Conservation (phyloP, 2,113 vertebrate species). For the Epinephelus moara region DNA sequence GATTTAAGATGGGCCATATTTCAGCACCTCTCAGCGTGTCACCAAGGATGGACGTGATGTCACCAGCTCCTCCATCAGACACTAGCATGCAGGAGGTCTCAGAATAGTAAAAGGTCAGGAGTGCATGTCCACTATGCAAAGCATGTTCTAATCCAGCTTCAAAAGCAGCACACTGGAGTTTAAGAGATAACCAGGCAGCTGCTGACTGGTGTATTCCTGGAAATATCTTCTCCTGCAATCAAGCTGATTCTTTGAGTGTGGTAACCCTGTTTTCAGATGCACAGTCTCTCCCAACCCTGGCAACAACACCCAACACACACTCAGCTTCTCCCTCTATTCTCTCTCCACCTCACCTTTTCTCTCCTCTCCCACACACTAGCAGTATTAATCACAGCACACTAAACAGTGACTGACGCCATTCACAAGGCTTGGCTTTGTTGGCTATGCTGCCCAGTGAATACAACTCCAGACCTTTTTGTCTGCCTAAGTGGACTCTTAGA, state of each 20-base stretch:
- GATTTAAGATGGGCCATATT: constrained; percentile 49
- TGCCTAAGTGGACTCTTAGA: constrained; percentile 90
- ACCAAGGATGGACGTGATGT: constrained; percentile 50
- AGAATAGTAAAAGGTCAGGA: constrained; percentile 74
- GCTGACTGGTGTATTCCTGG: constrained; percentile 33
- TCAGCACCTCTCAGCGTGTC: constrained; percentile 58
- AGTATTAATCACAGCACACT: constrained; percentile 91
- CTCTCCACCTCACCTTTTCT: constrained; percentile 61
- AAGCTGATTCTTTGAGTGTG: constrained; percentile 5
- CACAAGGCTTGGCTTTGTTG: constrained; percentile 85
- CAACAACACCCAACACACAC: constrained; percentile 35
- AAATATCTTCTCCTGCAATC: constrained; percentile 25
- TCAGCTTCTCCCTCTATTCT: constrained; percentile 33
- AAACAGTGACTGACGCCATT: constrained; percentile 91
- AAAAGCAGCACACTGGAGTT: constrained; percentile 40
- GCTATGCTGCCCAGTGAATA: constrained; percentile 87
- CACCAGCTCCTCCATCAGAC: constrained; percentile 69
- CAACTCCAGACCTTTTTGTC: constrained; percentile 88
- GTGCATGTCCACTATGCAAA: constrained; percentile 65
- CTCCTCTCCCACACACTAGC: constrained; percentile 67
- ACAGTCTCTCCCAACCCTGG: constrained; percentile 17
- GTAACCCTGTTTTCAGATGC: constrained; percentile 11
- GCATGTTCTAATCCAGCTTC: constrained; percentile 65
- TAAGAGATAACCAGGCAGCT: constrained; percentile 58
- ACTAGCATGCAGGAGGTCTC: constrained; percentile 60